phyloP scores from a whole-genome alignment of 2,113 vertebrate genomes.

The Ammodytes marinus region DNA sequence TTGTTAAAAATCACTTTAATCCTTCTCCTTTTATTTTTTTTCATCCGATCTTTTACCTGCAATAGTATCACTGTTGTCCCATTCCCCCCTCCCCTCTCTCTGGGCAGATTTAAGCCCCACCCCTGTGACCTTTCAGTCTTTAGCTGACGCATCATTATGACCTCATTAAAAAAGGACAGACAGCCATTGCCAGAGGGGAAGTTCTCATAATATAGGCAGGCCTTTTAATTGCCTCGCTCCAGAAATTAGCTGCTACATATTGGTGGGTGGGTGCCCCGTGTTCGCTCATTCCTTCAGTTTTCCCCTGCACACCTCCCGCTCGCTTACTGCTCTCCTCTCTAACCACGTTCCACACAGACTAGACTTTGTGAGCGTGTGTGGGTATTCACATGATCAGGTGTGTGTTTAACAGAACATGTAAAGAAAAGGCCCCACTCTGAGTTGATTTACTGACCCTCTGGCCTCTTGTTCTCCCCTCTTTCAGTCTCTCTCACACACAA shows the following conservation, averaged over 20 bases:
- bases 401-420: slow-evolving; percentile 57
- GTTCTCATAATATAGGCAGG: slow-evolving; percentile 80
- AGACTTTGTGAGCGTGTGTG: slow-evolving; percentile 19
- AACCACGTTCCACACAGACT: slow-evolving; percentile 15
- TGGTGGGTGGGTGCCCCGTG: slow-evolving; percentile 70
- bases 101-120: slow-evolving; percentile 55
- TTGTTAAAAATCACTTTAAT: slow-evolving; percentile 3
- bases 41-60: slow-evolving; percentile 39
- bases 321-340: slow-evolving; percentile 29
- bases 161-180: slow-evolving; percentile 85
- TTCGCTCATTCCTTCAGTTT: slow-evolving; percentile 53
- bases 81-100: neutral
- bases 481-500: slow-evolving; percentile 7
- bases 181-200: slow-evolving; percentile 82
- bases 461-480: slow-evolving; percentile 49
- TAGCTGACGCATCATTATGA: slow-evolving; percentile 85
- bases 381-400: slow-evolving; percentile 44
- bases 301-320: slow-evolving; percentile 27
- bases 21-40: slow-evolving; percentile 16
- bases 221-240: slow-evolving; percentile 81
- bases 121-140: slow-evolving; percentile 80
- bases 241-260: slow-evolving; percentile 80
- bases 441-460: slow-evolving; percentile 77
- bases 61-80: slow-evolving; percentile 12
- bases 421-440: slow-evolving; percentile 61